These are phyloP conservation scores for Eudorcas thomsonii DNA, from an alignment of 2,113 vertebrate genomes.

Conservation along the genomic window DNA sequence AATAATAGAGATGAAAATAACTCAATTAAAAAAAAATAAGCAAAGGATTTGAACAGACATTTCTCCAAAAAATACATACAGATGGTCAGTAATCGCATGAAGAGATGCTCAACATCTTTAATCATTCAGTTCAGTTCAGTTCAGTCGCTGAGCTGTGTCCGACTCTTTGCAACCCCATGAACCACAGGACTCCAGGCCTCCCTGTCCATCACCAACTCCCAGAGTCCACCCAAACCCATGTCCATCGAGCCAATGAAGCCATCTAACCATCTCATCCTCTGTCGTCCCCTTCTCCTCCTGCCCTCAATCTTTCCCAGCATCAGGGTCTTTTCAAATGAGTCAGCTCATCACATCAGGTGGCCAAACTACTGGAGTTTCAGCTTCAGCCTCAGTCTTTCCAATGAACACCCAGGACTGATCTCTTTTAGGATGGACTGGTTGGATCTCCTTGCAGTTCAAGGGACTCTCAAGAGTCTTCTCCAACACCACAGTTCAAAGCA, in stretches of 20 bases:
- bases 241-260: not conserved
- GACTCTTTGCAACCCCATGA: not conserved
- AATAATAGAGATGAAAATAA: not conserved
- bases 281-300: not conserved
- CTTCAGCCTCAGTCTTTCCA: not conserved
- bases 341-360: not conserved
- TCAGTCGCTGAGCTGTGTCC: not conserved
- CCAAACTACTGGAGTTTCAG: not conserved
- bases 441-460: not conserved
- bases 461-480: not conserved
- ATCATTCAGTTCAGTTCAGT: not conserved
- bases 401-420: not conserved
- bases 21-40: not conserved
- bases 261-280: not conserved
- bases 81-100: not conserved
- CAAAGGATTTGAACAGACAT: not conserved
- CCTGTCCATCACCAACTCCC: not conserved
- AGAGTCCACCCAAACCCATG: not conserved
- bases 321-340: not conserved
- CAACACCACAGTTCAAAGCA: not conserved
- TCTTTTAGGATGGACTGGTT: not conserved
- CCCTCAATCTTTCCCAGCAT: not conserved
- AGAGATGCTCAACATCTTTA: not conserved
- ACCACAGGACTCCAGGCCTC: not conserved
- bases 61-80: not conserved